Base-by-base conservation (phyloP, 2,113 vertebrate genomes). In the Rhegmatorhina hoffmannsi region DNA sequence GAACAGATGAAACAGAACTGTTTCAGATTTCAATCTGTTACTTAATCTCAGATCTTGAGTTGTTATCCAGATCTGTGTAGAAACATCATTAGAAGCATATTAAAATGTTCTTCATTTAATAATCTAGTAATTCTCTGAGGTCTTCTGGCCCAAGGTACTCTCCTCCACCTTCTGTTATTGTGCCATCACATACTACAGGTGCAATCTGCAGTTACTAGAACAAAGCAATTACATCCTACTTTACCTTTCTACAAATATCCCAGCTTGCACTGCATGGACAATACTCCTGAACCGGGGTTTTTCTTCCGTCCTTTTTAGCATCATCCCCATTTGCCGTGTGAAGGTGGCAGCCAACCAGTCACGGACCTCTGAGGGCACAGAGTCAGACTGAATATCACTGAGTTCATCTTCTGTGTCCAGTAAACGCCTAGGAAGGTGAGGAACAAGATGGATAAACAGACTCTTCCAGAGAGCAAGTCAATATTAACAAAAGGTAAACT, bases 271-370 rank as follows among this genome's bases (percentile, higher is more conserved):
- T 7, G 99, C 99, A 16, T 99, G 99, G 59, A 99, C 99, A 0
- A 99, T 99, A 97, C 98, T 99, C 80, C 99, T 98, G 97, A 99
- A 99, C 9, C 99, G 97, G 1, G 99, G 99, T 59, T 99, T 99
- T 91, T 99, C 99, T 69, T 99, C 99, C 0, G 98, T 99, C 69
- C 98, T 98, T 68, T 98, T 98, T 64, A 99, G 98, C 98, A 99
- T 99, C 98, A 99, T 98, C 44, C 99, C 99, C 99, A 99, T 99
- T 97, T 99, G 99, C 40, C 99, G 97, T 0, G 99, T 99, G 96
- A 99, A 99, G 93, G 99, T 99, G 91, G 99, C 99, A 81, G 99
- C 99, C 98, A 99, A 97, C 99, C 99, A 99, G 88, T 99, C 99
- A 47, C 99, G 99, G 89, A 99, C 99, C 96, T 99, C 99, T 0